Conservation (phyloP, 2,888 invertebrate genomes). For the Conops quadrifasciatus region DNA sequence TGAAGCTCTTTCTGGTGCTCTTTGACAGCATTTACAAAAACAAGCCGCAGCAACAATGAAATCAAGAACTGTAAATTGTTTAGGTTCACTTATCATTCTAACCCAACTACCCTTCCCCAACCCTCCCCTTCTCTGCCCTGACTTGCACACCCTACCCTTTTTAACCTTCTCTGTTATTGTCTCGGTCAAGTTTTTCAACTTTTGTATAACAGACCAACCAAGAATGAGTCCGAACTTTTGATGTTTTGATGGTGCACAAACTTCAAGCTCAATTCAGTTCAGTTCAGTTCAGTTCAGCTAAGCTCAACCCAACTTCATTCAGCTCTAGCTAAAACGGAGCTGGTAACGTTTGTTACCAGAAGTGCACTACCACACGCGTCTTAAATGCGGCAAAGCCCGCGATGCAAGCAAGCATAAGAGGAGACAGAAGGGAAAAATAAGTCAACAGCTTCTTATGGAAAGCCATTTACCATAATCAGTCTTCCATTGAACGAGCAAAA, state of each 20-base stretch:
- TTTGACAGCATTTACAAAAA: not conserved
- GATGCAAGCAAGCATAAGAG: conserved; percentile 7
- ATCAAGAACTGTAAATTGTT: no score
- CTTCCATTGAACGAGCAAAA: conserved; percentile 66
- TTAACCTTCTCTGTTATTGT: not conserved
- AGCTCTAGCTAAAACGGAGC: not conserved
- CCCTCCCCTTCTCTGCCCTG: not conserved
- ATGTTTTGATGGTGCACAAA: not conserved
- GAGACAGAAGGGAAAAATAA: conserved; percentile 7
- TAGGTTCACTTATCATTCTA: no score
- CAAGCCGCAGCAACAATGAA: no score
- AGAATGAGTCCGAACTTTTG: conserved; percentile 16
- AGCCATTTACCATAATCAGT: conserved; percentile 59
- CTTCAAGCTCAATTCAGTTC: no score
- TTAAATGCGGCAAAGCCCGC: no score
- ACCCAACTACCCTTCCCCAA: no score
- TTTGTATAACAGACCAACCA: not conserved
- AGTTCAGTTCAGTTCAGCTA: not conserved
- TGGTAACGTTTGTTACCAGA: conserved; percentile 8
- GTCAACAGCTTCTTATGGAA: conserved; percentile 39
- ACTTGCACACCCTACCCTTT: not conserved
- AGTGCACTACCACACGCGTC: no score
- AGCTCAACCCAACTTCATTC: conserved; percentile 18
- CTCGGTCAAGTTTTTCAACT: not conserved
- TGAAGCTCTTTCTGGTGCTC: not conserved